A percentile compares a stretch with the other conserved stretches of the same genome.
Evolutionary conservation across 2,113 vertebrate genomes (phyloP).

Genomic region (Calonectris borealis): DNA sequence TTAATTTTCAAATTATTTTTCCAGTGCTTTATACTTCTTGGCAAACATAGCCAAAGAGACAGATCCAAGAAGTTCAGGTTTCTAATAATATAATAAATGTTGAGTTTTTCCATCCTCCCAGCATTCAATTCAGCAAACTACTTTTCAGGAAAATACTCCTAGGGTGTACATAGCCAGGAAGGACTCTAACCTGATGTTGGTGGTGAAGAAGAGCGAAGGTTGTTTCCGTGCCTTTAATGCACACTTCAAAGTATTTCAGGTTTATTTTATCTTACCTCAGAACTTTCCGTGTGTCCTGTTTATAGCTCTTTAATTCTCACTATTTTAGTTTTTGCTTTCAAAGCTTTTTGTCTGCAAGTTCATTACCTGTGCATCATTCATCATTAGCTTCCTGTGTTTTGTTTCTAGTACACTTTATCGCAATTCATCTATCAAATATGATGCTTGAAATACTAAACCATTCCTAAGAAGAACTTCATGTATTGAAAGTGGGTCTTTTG

Average conservation of each 20-base stretch:
- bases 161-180: not conserved
- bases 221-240: not conserved
- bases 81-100: not conserved
- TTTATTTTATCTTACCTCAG: not conserved
- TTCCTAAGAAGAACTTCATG: not conserved
- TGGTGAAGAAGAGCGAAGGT: not conserved
- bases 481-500: not conserved
- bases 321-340: not conserved
- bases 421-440: not conserved
- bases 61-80: constrained; percentile 8
- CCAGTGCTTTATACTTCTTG: not conserved
- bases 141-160: not conserved
- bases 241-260: not conserved
- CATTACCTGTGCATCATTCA: not conserved
- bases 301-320: not conserved
- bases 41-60: not conserved
- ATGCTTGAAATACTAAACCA: not conserved
- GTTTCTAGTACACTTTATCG: not conserved
- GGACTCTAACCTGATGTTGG: not conserved
- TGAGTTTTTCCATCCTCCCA: not conserved
- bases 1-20: constrained; percentile 39
- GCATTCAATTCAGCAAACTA: not conserved
- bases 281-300: not conserved
- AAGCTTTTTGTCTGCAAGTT: not conserved
- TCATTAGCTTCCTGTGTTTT: not conserved